Base-by-base conservation (phyloP, 2,113 vertebrate species). In the Apodemus sylvaticus region DNA sequence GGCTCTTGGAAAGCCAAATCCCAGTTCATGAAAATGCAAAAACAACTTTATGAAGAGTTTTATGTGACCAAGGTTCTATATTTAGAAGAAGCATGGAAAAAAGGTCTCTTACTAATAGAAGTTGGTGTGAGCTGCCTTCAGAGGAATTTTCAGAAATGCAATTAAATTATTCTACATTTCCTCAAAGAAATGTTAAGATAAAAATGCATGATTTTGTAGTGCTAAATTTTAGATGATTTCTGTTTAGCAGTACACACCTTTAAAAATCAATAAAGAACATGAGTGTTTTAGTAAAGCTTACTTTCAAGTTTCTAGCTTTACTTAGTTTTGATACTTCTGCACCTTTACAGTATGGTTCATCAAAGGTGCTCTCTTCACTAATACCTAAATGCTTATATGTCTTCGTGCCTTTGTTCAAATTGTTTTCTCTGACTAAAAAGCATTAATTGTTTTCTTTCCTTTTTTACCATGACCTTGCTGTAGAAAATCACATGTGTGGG, bases 371-470 rank as follows among this genome's bases (percentile, higher is more conserved):
- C 48, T 71, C 29, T 51, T 92, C 29, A 77, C 83, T 82, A 58
- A 29, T 58, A 4, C 26, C 42, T 64, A 39, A 88, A 70, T 48
- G 42, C 62, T 83, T 88, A 48, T 64, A 51, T 76, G 24, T 71
- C 71, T 89, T n/a, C 34, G 39, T 78, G 24, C 73, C 36, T 70
- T 92, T 86, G 29, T 58, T 88, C 26, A 76, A 55, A 90, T 94
- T 79, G 4, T 92, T 92, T 85, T 34, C 62, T 90, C n/a, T 89
- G 31, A 86, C 13, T 55, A 71, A 86, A 94, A 94, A 78, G 14
- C 34, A 81, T 74, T 62, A 36, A 20, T 1, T 79, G n/a, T n/a
- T 55, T 55, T 10, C 24, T 73, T 70, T 36, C 34, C 42, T 16
- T 51, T 78, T 78, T 53, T 53, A 78, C 16, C 19, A 11, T 81